Base-by-base conservation (phyloP, 2,113 vertebrate species). In the Catharus bicknelli region DNA sequence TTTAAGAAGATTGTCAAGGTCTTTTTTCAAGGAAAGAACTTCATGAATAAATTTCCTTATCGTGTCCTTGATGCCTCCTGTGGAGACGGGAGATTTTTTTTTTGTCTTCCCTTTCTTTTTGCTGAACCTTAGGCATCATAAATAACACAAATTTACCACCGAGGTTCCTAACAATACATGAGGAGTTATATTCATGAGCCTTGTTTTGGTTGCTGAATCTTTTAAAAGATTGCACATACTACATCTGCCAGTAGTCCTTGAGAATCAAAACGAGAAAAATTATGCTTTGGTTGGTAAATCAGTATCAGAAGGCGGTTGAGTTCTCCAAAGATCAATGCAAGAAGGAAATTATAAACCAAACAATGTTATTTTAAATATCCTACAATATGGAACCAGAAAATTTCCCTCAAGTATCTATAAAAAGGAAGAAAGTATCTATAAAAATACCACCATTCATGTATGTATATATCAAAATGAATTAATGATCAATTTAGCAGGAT, bases 1-100 rank as follows among this genome's bases (percentile, higher is more conserved):
- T 96, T 97, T 95, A 96, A 96, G 90, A 86, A 96, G 93, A 93
- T 69, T 92, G 81, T 96, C 94, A 95, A 96, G 72, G 77, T 91
- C 80, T 97, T 95, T 96, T 93, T 93, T 82, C 81, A 96, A 40
- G 92, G 83, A 93, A 91, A 91, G 55, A 47, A 21, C 43, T 74
- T 97, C 75, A 84, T 90, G 94, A 96, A 86, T 95, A 92, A 96
- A 96, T 95, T 96, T 91, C 48, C 72, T 94, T 94, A 83, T 67
- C 7, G 0, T 62, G 74, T 64, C 96, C 84, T 86, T 93, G 78
- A 63, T 91, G 74, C 64, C 66, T 90, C 92, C 80, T 88, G 36
- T 85, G 78, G 92, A 96, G 93, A 94, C 22, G 90, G n/a, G 25
- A 94, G 45, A 42, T 20, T 27, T 53, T 81, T 69, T 78, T 91